A percentile compares a stretch with the other conserved stretches of the same genome.
phyloP scores from a whole-genome alignment of 2,888 invertebrate genomes.

The Bellardia bayeri region DNA sequence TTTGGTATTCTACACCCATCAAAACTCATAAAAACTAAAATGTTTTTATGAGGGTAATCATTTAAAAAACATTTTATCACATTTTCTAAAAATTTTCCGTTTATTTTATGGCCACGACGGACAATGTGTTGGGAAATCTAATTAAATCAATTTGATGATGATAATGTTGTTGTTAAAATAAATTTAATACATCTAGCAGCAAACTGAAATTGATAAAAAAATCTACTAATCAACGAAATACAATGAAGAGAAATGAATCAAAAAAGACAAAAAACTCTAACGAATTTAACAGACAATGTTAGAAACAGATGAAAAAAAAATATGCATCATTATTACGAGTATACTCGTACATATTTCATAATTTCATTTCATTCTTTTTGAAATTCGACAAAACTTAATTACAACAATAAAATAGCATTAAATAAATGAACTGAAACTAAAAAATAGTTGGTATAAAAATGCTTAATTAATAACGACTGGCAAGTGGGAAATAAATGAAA shows the following conservation, averaged over 20 bases:
- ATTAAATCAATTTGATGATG: constrained; percentile 64
- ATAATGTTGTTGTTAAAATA: constrained; percentile 23
- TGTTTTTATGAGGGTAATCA: constrained; percentile 70
- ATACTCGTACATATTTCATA: constrained; percentile 26
- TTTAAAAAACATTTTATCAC: constrained; percentile 46
- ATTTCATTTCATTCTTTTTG: constrained; percentile 40
- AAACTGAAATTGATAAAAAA: constrained; percentile 22
- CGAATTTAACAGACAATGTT: constrained; percentile 31
- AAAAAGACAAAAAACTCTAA: constrained; percentile 19
- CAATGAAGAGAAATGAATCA: constrained; percentile 2
- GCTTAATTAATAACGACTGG: constrained; percentile 22
- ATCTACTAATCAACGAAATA: constrained; percentile 20
- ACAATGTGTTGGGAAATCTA: constrained; percentile 50
- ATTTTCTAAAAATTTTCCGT: constrained; percentile 41
- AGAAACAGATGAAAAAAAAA: neutral
- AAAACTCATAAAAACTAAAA: neutral
- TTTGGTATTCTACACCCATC: neutral
- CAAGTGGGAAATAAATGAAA: constrained; percentile 8
- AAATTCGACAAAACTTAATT: constrained; percentile 61
- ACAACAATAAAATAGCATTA: constrained; percentile 53
- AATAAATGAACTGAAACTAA: constrained; percentile 36
- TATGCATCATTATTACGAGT: constrained; percentile 1
- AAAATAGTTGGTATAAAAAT: constrained; percentile 9
- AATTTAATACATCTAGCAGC: constrained; percentile 41
- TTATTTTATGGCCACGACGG: neutral